Evolutionary conservation across 2,888 invertebrate species (phyloP).

Genomic region (Drosophila quasianomalipes): DNA sequence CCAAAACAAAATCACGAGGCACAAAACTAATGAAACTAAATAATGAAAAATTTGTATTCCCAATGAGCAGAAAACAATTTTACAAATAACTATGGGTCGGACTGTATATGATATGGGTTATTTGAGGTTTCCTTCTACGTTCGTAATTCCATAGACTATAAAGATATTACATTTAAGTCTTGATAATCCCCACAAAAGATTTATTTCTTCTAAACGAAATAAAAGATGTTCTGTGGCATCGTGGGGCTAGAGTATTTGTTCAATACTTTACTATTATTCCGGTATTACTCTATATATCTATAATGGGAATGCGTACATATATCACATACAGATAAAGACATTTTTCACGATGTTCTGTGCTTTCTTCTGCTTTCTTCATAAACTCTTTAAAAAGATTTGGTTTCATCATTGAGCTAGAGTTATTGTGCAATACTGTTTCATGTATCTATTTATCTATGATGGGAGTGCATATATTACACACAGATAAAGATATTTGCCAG

Average conservation of each 20-base stretch:
- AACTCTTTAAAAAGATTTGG: not conserved
- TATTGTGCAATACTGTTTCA: not conserved
- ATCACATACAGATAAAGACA: not conserved
- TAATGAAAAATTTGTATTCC: not conserved
- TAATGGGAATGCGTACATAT: not conserved
- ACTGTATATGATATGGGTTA: not conserved
- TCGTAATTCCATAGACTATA: not conserved
- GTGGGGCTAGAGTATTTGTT: not conserved
- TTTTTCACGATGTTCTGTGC: not conserved
- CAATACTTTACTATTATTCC: not conserved
- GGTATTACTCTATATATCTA: not conserved
- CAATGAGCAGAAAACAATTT: not conserved
- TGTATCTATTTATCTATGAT: not conserved
- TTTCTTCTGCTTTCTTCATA: too few relatives aligned
- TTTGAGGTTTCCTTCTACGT: not conserved
- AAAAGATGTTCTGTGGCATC: not conserved
- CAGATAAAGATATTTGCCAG: conserved; percentile 65
- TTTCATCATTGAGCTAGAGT: not conserved
- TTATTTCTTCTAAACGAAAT: not conserved
- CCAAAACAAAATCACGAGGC: not conserved
- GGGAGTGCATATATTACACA: conserved; percentile 20
- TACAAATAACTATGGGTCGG: not conserved
- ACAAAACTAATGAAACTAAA: not conserved
- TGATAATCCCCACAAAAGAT: not conserved
- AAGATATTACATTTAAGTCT: not conserved